Conservation (phyloP, 2,888 invertebrate genomes). For the Acleris literana region DNA sequence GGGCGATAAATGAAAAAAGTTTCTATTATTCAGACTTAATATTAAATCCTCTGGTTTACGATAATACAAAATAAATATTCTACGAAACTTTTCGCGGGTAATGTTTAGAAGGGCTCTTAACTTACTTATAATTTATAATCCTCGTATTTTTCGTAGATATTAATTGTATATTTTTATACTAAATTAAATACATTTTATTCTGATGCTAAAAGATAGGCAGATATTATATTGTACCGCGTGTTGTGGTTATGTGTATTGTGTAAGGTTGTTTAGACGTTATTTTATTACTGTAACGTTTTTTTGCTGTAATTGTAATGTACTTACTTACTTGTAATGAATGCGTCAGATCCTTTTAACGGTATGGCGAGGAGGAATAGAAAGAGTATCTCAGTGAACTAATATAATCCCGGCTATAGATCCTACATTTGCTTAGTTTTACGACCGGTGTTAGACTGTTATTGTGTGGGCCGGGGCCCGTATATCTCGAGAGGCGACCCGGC, state of each 20-base stretch:
- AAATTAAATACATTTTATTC: too few relatives aligned
- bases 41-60: background rate
- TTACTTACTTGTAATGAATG: too few relatives aligned
- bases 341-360: background rate
- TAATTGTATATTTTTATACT: too few relatives aligned
- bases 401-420: conserved; percentile 18
- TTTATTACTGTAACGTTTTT: too few relatives aligned
- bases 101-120: background rate
- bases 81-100: background rate
- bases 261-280: too few relatives aligned
- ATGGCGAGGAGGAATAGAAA: conserved; percentile 1
- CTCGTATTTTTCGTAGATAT: too few relatives aligned
- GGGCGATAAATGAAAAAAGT: conserved; percentile 35
- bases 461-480: conserved; percentile 16
- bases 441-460: conserved; percentile 30
- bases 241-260: too few relatives aligned
- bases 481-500: conserved; percentile 21
- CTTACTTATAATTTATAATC: too few relatives aligned
- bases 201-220: too few relatives aligned
- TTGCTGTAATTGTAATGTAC: too few relatives aligned
- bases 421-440: conserved; percentile 26
- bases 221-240: too few relatives aligned
- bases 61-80: background rate
- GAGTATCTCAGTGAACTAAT: conserved; percentile 12
- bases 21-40: conserved; percentile 15